Evolutionary conservation across 2,797 vertebrate species (phyloP).

Genomic region (Ispidina picta): DNA sequence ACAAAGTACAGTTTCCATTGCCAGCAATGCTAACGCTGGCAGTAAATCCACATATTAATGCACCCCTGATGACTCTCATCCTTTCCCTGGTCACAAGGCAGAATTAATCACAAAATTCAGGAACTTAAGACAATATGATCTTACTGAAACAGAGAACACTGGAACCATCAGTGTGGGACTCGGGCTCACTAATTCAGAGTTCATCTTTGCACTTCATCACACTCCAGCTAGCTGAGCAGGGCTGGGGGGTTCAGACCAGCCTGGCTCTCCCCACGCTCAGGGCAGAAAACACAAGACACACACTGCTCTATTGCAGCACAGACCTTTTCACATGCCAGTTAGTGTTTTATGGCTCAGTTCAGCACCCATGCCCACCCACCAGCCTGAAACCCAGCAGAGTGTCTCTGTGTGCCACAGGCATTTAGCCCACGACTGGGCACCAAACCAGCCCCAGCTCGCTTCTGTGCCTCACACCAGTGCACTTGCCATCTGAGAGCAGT

Average conservation of each 20-base stretch:
- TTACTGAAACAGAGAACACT: neutral
- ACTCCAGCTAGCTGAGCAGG: neutral
- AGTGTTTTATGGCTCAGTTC: neutral
- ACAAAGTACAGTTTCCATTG: neutral
- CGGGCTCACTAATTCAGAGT: neutral
- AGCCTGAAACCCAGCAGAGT: neutral
- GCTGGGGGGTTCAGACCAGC: neutral
- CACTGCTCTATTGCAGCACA: neutral
- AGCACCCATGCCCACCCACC: neutral
- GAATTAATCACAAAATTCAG: neutral
- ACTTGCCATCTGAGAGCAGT: neutral
- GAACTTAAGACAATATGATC: neutral
- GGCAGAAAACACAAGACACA: neutral
- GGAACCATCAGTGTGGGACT: neutral
- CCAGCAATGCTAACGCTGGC: neutral
- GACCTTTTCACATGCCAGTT: neutral
- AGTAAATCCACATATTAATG: neutral
- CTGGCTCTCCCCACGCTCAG: neutral
- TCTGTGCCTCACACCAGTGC: neutral
- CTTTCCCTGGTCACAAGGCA: neutral
- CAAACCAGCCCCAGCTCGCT: neutral
- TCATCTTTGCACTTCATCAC: neutral
- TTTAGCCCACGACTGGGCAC: neutral
- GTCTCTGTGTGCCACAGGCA: neutral
- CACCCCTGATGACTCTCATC: neutral